Conservation (phyloP, 2,113 vertebrate species). For the Cochlearius cochlearius region DNA sequence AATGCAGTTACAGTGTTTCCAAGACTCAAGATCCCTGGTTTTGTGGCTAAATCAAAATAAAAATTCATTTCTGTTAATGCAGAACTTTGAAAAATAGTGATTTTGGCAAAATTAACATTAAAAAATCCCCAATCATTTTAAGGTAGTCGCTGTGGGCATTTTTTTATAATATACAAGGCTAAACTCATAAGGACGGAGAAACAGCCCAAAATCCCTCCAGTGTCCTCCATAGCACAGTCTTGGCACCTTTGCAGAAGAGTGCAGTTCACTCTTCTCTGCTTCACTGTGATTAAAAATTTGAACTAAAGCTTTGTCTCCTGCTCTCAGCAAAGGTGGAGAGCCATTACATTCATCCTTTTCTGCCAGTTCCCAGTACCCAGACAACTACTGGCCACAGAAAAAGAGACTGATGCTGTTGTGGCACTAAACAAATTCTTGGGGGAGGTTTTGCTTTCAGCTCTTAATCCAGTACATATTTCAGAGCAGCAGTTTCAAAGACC, state of each 20-base stretch:
- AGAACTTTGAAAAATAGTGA: background rate
- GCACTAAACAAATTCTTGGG: background rate
- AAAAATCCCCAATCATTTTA: background rate
- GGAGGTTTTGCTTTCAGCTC: constrained; percentile 1
- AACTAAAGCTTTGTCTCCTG: background rate
- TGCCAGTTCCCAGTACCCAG: background rate
- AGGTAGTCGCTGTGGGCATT: background rate
- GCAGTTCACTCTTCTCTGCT: background rate
- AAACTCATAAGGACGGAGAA: background rate
- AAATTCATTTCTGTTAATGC: background rate
- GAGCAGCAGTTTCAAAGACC: background rate
- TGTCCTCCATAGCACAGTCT: background rate
- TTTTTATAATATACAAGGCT: background rate
- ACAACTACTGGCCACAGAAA: background rate
- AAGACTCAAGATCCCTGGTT: background rate
- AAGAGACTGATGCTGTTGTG: background rate
- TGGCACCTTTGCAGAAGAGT: background rate
- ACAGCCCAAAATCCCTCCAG: background rate
- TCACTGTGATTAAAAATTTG: background rate
- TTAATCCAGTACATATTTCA: constrained; percentile 8
- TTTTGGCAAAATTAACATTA: background rate
- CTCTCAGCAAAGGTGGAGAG: background rate
- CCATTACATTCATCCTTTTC: background rate
- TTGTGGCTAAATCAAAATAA: background rate
- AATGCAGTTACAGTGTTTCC: background rate